Base-by-base conservation (phyloP, 1,140 invertebrate genomes). In the Diprion similis region DNA sequence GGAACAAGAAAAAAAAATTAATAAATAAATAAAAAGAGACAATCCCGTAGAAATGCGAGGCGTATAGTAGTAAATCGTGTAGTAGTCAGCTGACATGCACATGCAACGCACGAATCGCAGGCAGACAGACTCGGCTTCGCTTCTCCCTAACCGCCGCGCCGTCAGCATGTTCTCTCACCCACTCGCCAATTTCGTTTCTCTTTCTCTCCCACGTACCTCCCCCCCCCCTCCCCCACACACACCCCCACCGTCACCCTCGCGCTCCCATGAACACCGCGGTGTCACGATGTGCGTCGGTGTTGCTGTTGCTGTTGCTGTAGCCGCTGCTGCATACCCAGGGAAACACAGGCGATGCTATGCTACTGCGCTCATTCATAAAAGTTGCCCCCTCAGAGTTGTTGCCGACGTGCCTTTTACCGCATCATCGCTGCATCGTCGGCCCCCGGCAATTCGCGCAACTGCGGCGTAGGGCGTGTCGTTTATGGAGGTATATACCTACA, bases 61-160 rank as follows among this genome's bases (percentile, higher is more conserved):
- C 51, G 51, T n/a, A n/a, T n/a, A n/a, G n/a, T 59, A 59, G 51
- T 59, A 59, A 59, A 59, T 59, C 51, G 51, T 59, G n/a, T 59
- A 59, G 51, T 59, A 59, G 51, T 59, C 51, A 59, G 51, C 51
- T 59, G 51, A 59, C 51, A 59, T 17, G 51, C 51, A 59, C 11
- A 59, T 37, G 24, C 24, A 37, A 37, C 24, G 24, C 24, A 37
- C 24, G 24, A 37, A 37, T 37, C 24, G 6, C 24, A 37, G 24
- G 24, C 24, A 37, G 24, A 6, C 24, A 37, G 24, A n/a, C n/a
- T n/a, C 24, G 2, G 24, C 24, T 37, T 37, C 24, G 24, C 24
- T 6, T 37, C 24, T 37, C 24, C 24, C n/a, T n/a, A n/a, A n/a
- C n/a, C 24, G 24, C 24, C 24, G 24, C 24, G 24, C 24, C 24